phyloP scores from a whole-genome alignment of 2,888 invertebrate species.

The Diachrysia chrysitis region DNA sequence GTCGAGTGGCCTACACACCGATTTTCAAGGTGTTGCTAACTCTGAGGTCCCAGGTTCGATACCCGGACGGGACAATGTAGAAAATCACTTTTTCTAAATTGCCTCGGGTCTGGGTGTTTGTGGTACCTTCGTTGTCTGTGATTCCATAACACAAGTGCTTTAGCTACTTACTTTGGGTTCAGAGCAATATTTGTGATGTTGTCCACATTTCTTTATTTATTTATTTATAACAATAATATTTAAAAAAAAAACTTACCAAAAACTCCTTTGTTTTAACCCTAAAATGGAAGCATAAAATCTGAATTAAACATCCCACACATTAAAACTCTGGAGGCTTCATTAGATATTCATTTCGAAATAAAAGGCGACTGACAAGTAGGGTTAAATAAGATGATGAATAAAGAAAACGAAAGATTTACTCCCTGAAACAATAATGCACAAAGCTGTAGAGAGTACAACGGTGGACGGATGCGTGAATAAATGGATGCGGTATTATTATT shows the following conservation, averaged over 20 bases:
- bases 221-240: neutral
- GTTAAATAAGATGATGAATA: slow-evolving; percentile 64
- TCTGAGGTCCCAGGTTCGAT: too few species aligned
- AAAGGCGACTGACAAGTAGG: slow-evolving; percentile 46
- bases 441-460: slow-evolving; percentile 54
- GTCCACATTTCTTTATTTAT: too few species aligned
- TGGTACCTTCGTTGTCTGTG: too few species aligned
- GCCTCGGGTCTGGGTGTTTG: too few species aligned
- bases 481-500: slow-evolving; percentile 28
- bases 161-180: too few species aligned
- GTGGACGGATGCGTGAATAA: neutral
- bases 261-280: neutral
- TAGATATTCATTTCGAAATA: slow-evolving; percentile 51
- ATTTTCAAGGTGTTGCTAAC: too few species aligned
- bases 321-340: slow-evolving; percentile 26
- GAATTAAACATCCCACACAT: slow-evolving; percentile 16
- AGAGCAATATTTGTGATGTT: too few species aligned
- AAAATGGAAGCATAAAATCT: neutral
- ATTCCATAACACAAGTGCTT: too few species aligned
- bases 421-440: slow-evolving; percentile 71
- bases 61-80: too few species aligned
- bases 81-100: too few species aligned
- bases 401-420: slow-evolving; percentile 67
- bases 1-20: too few species aligned
- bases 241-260: neutral